Conservation (phyloP, 2,113 vertebrate genomes). For the Ctenomys sociabilis region DNA sequence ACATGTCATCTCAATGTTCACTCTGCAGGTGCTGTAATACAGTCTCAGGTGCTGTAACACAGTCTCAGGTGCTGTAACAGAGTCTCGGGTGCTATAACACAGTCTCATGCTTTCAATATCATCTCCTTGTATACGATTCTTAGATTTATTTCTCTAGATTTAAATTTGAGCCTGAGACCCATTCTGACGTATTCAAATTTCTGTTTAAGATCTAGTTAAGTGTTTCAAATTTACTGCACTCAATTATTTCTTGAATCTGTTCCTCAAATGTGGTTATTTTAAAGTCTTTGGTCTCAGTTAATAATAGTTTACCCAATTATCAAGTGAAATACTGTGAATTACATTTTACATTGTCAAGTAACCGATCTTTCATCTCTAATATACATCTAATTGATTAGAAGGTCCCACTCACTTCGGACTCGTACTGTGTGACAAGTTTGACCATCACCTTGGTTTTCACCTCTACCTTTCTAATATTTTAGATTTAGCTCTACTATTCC, state of each 20-base stretch:
- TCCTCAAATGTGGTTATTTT: neutral
- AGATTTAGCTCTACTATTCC: neutral
- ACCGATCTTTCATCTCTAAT: neutral
- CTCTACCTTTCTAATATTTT: neutral
- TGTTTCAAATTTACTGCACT: slow-evolving; percentile 25
- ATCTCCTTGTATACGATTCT: neutral
- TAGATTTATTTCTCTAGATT: neutral
- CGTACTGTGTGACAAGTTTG: neutral
- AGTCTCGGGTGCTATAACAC: neutral
- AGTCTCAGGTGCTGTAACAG: too few relatives aligned
- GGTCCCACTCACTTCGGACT: neutral
- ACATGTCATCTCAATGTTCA: neutral
- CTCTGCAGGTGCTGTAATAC: neutral
- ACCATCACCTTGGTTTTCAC: neutral
- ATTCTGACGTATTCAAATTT: neutral
- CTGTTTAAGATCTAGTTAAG: neutral
- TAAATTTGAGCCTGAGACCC: neutral
- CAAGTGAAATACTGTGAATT: neutral
- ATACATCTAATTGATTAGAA: neutral
- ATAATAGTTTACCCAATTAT: neutral
- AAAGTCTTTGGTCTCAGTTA: neutral
- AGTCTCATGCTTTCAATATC: neutral
- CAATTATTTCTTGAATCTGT: neutral
- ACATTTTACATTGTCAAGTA: neutral
- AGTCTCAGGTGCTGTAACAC: neutral